A percentile compares a stretch with the other conserved stretches of the same genome.
phyloP scores from a whole-genome alignment of 2,888 invertebrate genomes.

The Lithophane ornitopus region DNA sequence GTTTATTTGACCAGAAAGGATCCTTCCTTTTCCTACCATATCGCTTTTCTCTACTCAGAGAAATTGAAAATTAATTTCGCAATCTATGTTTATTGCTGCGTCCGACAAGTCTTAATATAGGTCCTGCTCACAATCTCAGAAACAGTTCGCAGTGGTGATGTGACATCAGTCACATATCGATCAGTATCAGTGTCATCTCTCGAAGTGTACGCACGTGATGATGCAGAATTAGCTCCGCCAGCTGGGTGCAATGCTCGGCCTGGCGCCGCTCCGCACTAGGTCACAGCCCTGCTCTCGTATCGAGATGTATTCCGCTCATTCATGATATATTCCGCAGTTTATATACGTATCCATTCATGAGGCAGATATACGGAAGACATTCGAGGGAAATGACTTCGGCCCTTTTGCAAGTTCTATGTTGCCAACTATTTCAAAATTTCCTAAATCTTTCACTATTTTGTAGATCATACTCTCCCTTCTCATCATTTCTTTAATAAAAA shows the following conservation, averaged over 20 bases:
- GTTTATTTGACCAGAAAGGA: background rate
- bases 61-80: conserved; percentile 9
- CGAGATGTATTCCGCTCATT: conserved; percentile 61
- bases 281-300: conserved; percentile 63
- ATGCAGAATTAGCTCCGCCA: conserved; percentile 58
- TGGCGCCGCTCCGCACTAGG: conserved; percentile 66
- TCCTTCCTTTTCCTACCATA: background rate
- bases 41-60: background rate
- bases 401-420: background rate
- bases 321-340: conserved; percentile 51
- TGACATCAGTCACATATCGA: conserved; percentile 50
- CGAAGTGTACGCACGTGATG: conserved; percentile 36
- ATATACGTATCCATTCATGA: conserved; percentile 46
- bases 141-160: conserved; percentile 24
- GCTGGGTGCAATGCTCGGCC: conserved; percentile 65
- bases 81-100: conserved; percentile 15
- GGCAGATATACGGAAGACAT: conserved; percentile 27
- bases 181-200: conserved; percentile 42
- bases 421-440: background rate
- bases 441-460: conserved; percentile 1
- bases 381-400: background rate
- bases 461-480: background rate
- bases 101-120: conserved; percentile 3
- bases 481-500: background rate
- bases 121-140: conserved; percentile 18